Evolutionary conservation across 1,140 invertebrate species (phyloP).

Genomic region (Calliopsis andreniformis): DNA sequence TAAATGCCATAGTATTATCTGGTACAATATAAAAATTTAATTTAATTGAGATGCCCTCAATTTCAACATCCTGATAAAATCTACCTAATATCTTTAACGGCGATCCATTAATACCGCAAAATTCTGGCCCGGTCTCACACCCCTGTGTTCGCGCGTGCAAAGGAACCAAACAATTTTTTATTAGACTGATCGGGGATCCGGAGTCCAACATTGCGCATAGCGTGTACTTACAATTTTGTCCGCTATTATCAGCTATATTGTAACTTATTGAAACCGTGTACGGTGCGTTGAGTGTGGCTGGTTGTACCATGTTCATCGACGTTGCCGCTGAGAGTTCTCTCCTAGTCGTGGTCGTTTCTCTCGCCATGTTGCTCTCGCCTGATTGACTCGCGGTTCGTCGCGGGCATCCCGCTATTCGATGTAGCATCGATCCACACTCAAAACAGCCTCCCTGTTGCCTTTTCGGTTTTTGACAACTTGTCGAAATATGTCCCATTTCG

Average conservation of each 20-base stretch:
- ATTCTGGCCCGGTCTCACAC: not conserved
- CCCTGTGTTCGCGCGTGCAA: not conserved
- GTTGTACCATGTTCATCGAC: not conserved
- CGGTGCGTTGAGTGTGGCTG: not conserved
- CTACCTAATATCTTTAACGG: not conserved
- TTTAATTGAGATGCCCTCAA: not conserved
- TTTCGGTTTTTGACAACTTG: not conserved
- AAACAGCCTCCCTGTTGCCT: not conserved
- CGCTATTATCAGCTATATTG: not conserved
- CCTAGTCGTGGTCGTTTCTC: not conserved
- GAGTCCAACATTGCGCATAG: not conserved
- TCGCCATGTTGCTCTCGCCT: no score
- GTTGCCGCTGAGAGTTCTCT: no score
- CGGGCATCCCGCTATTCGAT: not conserved
- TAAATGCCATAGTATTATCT: conserved; percentile 1
- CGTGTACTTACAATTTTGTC: not conserved
- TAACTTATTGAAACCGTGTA: not conserved
- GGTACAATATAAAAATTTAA: conserved; percentile 7
- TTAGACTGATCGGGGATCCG: conserved; percentile 13
- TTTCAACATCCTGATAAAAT: not conserved
- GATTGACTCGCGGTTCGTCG: not conserved
- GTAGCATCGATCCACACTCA: not conserved
- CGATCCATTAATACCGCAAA: conserved; percentile 17
- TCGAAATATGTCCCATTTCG: not conserved
- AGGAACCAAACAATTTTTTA: not conserved